Base-by-base conservation (phyloP, 2,113 vertebrate species). In the Nycticebus coucang region DNA sequence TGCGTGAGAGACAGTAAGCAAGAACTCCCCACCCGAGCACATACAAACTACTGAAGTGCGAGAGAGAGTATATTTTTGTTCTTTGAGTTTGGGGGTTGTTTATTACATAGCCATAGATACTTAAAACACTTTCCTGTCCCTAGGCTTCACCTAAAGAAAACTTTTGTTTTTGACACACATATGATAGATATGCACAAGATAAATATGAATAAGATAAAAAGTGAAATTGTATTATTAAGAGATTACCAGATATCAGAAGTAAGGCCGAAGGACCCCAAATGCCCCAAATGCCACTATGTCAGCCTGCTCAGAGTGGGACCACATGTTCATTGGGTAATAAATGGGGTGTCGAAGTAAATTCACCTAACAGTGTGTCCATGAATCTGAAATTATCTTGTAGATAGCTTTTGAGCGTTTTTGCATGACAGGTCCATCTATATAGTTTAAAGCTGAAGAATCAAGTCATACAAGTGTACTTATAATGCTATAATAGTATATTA, bases 51-150 rank as follows among this genome's bases (percentile, higher is more conserved):
- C 1, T 85, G 77, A 89, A 84, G 71, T 53, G n/a, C 17, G n/a
- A 95, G 19, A 18, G 14, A 68, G 37, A 30, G n/a, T 83, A n/a
- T 74, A 30, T 15, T 85, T 75, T 77, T 50, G 7, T 68, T 71
- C 9, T 91, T 83, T 87, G 80, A 87, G 66, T 72, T 89, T 94
- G 17, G 21, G 19, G 22, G 6, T 57, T 82, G 72, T 79, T 95
- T 87, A 33, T 60, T 79, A 60, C 14, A 15, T 0, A 83, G 74
- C 21, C 55, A 68, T 62, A 83, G 45, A 60, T 71, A 62, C 8
- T 7, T 21, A 86, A 17, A 59, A 66, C 14, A 87, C 28, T 15
- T 33, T 26, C 59, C 19, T 4, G 62, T 8, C 8, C 1, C 28
- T 2, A 87, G 9, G 10, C n/a, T 89, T 74, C 12, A 2, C 19